Conservation (phyloP, 2,797 vertebrate genomes). For the Mionectes olivaceus region DNA sequence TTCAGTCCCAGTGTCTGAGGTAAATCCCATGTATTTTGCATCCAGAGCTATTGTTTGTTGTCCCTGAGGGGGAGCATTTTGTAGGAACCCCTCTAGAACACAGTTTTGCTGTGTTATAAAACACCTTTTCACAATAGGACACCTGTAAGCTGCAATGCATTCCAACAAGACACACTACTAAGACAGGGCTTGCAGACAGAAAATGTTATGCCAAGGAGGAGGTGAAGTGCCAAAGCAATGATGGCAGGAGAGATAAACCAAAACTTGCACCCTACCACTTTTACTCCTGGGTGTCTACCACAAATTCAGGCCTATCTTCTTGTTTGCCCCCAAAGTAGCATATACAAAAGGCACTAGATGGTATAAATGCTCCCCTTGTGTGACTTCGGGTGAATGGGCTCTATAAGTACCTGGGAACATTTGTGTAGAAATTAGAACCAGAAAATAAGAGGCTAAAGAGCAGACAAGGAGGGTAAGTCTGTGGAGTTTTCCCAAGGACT, state of each 20-base stretch:
- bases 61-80: neutral
- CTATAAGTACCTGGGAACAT: neutral
- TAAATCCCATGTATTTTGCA: neutral
- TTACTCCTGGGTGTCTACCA: neutral
- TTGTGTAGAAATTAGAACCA: neutral
- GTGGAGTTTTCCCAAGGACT: neutral
- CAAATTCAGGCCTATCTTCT: neutral
- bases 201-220: neutral
- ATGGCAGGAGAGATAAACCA: neutral
- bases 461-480: neutral
- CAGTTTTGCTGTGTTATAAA: neutral
- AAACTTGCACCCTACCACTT: neutral
- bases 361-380: accelerated
- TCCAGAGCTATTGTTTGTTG: neutral
- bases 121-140: accelerated
- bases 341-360: neutral
- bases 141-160: neutral
- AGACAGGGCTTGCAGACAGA: neutral
- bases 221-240: neutral
- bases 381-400: neutral
- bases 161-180: neutral
- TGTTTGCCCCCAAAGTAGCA: neutral
- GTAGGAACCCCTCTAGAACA: neutral
- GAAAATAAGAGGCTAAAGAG: neutral
- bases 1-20: neutral